Evolutionary conservation across 1,140 invertebrate species (phyloP), one percentile per base, ranked within the genome.

Genomic region (Drosophila murphyi): DNA sequence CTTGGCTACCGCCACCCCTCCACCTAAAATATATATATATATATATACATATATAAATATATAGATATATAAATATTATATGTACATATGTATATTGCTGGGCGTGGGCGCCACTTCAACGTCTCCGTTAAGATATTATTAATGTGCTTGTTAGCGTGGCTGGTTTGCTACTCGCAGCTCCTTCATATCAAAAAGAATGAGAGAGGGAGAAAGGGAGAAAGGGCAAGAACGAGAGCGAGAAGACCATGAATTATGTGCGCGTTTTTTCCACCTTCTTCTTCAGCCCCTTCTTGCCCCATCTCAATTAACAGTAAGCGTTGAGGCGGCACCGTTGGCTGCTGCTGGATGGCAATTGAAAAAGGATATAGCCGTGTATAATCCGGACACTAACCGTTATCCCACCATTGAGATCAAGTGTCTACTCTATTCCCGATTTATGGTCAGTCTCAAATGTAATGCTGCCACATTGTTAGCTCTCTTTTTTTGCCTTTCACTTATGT

Each of bases 71-170:
- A 20, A 20, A 20, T 20, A 20, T 20, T 20, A 20, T 20, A 20
- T 20, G 20, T 20, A 20, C 20, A 20, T 20, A 20, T 20, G 20
- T 20, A 20, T 20, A 20, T 20, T 47, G 35, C 57, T 69, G 68
- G 59, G 60, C 51, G 67, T 65, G 79, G 68, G 52, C 60, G 76
- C 55, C 83, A 71, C 65, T 82, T 68, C 76, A 71, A 62, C 62
- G 83, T 69, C 76, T 79, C 60, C 68, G 54, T 74, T 76, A 76
- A 82, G 83, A 83, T 87, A 87, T 88, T 87, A 87, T 87, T 82
- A 88, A 87, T 87, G 83, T 68, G 76, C 82, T 87, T 88, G 82
- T 87, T 88, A 88, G 83, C 69, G 39, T 52, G 39, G 67, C 55
- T 55, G 35, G 35, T 47, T 70, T 61, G 57, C 54, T 4, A 7